phyloP scores from a whole-genome alignment of 2,888 invertebrate genomes.

The Synergus japonicus region DNA sequence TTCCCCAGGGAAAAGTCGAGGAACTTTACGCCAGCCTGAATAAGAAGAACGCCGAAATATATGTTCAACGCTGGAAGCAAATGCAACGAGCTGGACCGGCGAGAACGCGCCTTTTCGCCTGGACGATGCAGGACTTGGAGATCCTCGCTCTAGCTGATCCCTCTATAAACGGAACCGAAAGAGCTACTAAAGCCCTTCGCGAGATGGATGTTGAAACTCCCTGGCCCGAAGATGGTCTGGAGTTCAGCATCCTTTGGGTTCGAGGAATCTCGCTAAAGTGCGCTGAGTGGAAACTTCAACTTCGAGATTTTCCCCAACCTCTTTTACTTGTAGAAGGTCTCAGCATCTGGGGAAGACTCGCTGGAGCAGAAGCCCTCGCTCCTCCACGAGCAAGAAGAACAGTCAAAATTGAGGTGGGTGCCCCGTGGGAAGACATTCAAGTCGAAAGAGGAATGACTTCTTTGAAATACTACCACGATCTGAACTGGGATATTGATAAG shows the following conservation, averaged over 20 bases:
- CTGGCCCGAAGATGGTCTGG: constrained; percentile 93
- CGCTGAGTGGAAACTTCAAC: constrained; percentile 90
- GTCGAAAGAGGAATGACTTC: constrained; percentile 96
- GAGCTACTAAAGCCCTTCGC: constrained; percentile 85
- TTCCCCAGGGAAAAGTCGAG: constrained; percentile 92
- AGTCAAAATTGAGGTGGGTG: constrained; percentile 88
- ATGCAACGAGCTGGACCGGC: constrained; percentile 82
- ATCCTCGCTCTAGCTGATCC: constrained; percentile 91
- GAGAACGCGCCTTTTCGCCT: constrained; percentile 89
- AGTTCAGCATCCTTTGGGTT: constrained; percentile 96
- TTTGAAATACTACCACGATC: constrained; percentile 98
- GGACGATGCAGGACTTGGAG: constrained; percentile 88
- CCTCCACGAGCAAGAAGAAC: constrained; percentile 87
- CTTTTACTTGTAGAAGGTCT: constrained; percentile 90
- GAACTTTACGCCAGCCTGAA: constrained; percentile 92
- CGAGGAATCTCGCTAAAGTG: constrained; percentile 90
- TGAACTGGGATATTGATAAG: constrained; percentile 94
- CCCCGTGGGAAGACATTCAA: constrained; percentile 89
- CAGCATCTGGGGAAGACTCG: constrained; percentile 92
- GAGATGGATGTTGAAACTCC: constrained; percentile 94
- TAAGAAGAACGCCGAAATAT: constrained; percentile 96
- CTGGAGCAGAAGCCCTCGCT: constrained; percentile 93
- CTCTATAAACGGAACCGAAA: constrained; percentile 88
- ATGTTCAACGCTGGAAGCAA: constrained; percentile 92
- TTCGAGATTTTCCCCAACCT: constrained; percentile 97